These are phyloP conservation scores for Cephus sareptanus DNA, from an alignment of 2,888 invertebrate genomes.

Conservation along the genomic window DNA sequence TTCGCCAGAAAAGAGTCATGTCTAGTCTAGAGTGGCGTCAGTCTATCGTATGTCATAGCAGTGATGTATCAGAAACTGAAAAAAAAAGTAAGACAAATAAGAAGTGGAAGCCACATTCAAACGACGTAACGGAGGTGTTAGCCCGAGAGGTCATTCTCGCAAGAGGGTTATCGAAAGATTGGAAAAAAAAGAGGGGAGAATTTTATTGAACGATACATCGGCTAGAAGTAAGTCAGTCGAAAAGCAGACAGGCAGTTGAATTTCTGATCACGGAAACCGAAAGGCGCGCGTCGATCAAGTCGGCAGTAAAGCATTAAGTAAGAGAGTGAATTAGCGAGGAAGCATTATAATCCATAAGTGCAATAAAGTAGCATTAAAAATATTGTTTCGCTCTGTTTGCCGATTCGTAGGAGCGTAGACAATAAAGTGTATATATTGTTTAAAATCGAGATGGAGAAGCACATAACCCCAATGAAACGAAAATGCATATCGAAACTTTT, in stretches of 20 bases:
- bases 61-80: background rate
- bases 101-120: background rate
- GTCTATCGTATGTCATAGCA: background rate
- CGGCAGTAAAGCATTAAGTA: background rate
- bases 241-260: slow-evolving; percentile 36
- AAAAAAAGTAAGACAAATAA: background rate
- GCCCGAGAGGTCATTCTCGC: slow-evolving; percentile 48
- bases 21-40: background rate
- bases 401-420: background rate
- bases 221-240: slow-evolving; percentile 47
- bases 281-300: background rate
- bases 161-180: slow-evolving; percentile 54
- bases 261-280: slow-evolving; percentile 16
- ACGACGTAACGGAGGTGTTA: slow-evolving; percentile 43
- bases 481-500: slow-evolving; percentile 23
- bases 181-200: slow-evolving; percentile 39
- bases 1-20: background rate
- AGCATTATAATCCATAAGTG: background rate
- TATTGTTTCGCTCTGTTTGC: background rate
- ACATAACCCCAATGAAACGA: slow-evolving; percentile 16
- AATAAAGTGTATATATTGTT: background rate
- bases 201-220: slow-evolving; percentile 47
- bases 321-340: background rate
- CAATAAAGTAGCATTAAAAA: background rate
- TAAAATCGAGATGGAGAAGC: slow-evolving; percentile 29